These are phyloP conservation scores for Physocephala rufipes DNA, from an alignment of 2,888 invertebrate genomes.

Conservation along the genomic window DNA sequence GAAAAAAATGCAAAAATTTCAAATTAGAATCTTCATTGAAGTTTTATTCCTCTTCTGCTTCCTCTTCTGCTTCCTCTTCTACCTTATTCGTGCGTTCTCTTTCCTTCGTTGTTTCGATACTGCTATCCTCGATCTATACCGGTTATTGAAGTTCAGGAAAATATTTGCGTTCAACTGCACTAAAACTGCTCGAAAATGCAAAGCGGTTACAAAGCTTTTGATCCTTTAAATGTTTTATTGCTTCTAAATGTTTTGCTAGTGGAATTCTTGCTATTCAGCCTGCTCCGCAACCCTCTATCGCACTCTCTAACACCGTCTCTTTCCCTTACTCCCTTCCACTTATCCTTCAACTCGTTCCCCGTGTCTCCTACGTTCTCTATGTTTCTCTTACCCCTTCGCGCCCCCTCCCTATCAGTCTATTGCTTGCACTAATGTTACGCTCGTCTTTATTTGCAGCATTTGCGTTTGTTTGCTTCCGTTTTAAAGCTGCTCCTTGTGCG, in stretches of 20 bases:
- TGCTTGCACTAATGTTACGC: conserved; percentile 1
- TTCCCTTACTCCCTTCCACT: no score
- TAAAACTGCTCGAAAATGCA: conserved; percentile 15
- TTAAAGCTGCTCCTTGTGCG: neutral
- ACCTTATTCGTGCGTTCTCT: neutral
- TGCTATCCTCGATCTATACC: neutral
- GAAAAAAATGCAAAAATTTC: conserved; percentile 9
- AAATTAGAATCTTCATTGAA: neutral
- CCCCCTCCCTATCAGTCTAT: no score
- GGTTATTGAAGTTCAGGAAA: neutral
- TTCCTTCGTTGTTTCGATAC: neutral
- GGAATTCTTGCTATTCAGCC: no score
- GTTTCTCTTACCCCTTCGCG: no score
- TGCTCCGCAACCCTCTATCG: no score
- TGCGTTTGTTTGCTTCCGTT: neutral
- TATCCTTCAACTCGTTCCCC: no score
- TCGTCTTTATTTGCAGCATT: neutral
- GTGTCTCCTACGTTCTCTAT: no score
- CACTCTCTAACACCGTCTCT: no score
- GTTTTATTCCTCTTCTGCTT: neutral
- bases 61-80: neutral
- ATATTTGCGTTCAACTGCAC: conserved; percentile 1
- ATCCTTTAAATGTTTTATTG: conserved; percentile 31
- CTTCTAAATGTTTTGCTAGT: conserved; percentile 22
- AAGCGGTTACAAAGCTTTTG: conserved; percentile 29